These are phyloP conservation scores for Umimayanthus kanabou DNA, from an alignment of 92 coral and sea anemone genomes.

Conservation along the genomic window DNA sequence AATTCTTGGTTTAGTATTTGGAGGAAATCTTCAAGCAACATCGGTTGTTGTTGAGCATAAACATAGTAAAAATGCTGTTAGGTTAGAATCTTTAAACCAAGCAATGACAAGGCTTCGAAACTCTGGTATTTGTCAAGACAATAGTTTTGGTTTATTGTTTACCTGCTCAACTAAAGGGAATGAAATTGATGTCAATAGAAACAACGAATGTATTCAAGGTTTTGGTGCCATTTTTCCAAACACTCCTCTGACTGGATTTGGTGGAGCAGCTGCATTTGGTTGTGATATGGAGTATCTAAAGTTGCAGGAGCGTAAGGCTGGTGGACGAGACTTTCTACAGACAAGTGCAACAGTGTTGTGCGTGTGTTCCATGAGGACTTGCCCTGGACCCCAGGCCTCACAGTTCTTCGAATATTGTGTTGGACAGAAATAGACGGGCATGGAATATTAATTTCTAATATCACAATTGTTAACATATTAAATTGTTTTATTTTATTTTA, in stretches of 20 bases:
- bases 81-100: constrained; percentile 46
- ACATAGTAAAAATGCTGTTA: constrained; percentile 25
- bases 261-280: constrained; percentile 79
- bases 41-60: constrained; percentile 60
- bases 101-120: constrained; percentile 58
- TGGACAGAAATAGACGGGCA: not conserved
- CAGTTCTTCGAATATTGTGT: not conserved
- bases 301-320: constrained; percentile 53
- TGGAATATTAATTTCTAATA: too few species aligned
- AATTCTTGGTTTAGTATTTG: constrained; percentile 78
- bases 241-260: constrained; percentile 60
- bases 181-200: constrained; percentile 38
- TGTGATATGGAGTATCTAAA: constrained; percentile 72
- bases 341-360: constrained; percentile 68
- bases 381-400: not conserved
- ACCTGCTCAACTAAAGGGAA: constrained; percentile 53
- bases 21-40: constrained; percentile 65
- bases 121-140: constrained; percentile 40
- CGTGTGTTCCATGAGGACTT: constrained; percentile 50
- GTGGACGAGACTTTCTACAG: constrained; percentile 82
- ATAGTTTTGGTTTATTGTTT: constrained; percentile 66
- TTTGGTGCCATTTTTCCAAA: constrained; percentile 59
- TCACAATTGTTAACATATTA: too few species aligned
- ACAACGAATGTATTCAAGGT: constrained; percentile 42
- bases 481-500: too few species aligned